Conservation (phyloP, 2,113 vertebrate genomes). For the Paraplagusia blochii region DNA sequence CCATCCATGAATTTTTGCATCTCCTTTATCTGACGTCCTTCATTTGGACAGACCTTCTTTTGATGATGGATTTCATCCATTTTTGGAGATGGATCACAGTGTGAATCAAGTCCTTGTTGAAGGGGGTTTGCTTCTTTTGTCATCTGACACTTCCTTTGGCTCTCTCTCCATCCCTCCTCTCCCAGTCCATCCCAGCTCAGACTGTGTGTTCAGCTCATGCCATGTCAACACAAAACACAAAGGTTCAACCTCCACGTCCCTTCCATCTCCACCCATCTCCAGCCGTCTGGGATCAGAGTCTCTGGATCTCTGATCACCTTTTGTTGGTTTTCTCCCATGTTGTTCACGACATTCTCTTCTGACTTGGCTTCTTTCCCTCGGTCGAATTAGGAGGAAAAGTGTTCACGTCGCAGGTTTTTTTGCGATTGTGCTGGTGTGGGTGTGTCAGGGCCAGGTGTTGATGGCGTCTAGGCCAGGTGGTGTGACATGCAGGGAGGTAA, state of each 20-base stretch:
- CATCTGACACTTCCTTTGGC: conserved; percentile 51
- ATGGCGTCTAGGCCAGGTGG: conserved; percentile 66
- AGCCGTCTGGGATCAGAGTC: conserved; percentile 37
- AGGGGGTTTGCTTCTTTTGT: conserved; percentile 46
- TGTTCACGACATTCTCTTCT: conserved; percentile 73
- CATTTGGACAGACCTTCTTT: conserved; percentile 59
- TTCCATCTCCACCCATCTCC: conserved; percentile 34
- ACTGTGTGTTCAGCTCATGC: conserved; percentile 50
- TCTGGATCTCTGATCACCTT: conserved; percentile 60
- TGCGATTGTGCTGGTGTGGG: conserved; percentile 68
- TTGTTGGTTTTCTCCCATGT: conserved; percentile 62
- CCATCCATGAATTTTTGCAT: conserved; percentile 53
- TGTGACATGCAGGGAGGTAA: conserved; percentile 71
- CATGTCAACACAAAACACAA: conserved; percentile 46
- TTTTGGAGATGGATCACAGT: conserved; percentile 55
- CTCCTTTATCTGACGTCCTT: conserved; percentile 56
- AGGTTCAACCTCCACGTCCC: conserved; percentile 40
- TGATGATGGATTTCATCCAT: conserved; percentile 53
- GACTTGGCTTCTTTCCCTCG: conserved; percentile 76
- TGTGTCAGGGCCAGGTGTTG: conserved; percentile 71
- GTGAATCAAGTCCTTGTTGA: conserved; percentile 49
- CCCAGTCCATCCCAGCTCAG: conserved; percentile 28
- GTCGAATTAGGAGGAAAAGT: conserved; percentile 65
- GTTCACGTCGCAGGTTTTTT: conserved; percentile 62
- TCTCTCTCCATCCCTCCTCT: conserved; percentile 56